Base-by-base conservation (phyloP, 2,888 invertebrate species). In the Micoletzkya japonica region DNA sequence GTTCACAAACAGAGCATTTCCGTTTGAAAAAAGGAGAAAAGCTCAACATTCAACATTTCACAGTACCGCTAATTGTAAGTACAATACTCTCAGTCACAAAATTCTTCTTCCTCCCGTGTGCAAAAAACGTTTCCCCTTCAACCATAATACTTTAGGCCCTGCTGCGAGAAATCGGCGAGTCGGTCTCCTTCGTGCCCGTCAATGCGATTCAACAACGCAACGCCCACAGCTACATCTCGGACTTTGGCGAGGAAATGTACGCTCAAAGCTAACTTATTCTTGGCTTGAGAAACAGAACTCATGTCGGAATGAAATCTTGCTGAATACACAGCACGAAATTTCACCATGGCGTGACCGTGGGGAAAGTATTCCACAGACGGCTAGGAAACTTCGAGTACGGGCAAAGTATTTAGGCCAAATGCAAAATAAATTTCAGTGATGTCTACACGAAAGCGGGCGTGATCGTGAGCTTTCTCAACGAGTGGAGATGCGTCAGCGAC, bases 401-500 rank as follows among this genome's bases (percentile, higher is more conserved):
- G 44, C 44, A 10, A 44, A 44, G 20, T 14, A 44, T 44, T n/a
- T n/a, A n/a, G n/a, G n/a, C n/a, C n/a, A n/a, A n/a, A n/a, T n/a
- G n/a, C n/a, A n/a, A n/a, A n/a, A 44, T 44, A 20, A 20, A 56
- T 56, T 58, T 44, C 44, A 44, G 44, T 44, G 44, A 44, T 20
- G 44, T 44, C 10, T 44, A 44, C 44, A 20, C 10, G 20, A 44
- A 44, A 44, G 10, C 44, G 20, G 44, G 44, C 10, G 44, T 14
- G 20, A 14, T 44, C 10, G 44, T 44, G 44, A 20, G 20, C 10
- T 44, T 44, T 20, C 44, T 44, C 10, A 10, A 44, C 10, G 44
- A 44, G 20, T 44, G 44, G 44, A 44, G 20, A 14, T 44, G 44
- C 20, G 44, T 14, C 10, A 20, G 20, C 10, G 44, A 44, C 10